These are phyloP conservation scores for Chelonus formosanus DNA, from an alignment of 2,888 invertebrate genomes.

Conservation along the genomic window DNA sequence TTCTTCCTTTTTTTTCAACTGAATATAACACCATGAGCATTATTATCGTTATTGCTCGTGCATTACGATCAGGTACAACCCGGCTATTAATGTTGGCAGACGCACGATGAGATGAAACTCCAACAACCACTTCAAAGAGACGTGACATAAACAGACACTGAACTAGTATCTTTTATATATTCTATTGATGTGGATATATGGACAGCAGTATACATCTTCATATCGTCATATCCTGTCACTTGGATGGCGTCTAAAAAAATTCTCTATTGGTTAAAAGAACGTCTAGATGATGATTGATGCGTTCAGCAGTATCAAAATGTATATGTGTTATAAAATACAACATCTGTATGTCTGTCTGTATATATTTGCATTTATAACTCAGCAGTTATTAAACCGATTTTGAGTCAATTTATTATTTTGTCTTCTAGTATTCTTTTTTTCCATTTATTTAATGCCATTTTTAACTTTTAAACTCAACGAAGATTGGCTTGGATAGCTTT, in stretches of 20 bases:
- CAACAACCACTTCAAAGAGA: constrained; percentile 49
- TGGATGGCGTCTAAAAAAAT: background rate
- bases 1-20: constrained; percentile 25
- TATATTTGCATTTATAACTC: too few relatives aligned
- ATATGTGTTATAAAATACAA: too few relatives aligned
- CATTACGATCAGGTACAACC: constrained; percentile 40
- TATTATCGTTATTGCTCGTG: constrained; percentile 50
- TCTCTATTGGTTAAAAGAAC: too few relatives aligned
- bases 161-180: background rate
- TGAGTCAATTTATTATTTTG: too few relatives aligned
- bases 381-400: too few relatives aligned
- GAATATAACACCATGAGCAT: constrained; percentile 31
- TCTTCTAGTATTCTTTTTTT: too few relatives aligned
- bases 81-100: constrained; percentile 38
- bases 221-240: constrained; percentile 2
- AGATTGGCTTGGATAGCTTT: too few relatives aligned
- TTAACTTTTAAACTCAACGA: too few relatives aligned
- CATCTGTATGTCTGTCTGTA: too few relatives aligned
- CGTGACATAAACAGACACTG: constrained; percentile 22
- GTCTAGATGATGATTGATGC: too few relatives aligned
- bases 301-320: too few relatives aligned
- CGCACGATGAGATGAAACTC: constrained; percentile 9
- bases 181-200: constrained; percentile 11
- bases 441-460: too few relatives aligned
- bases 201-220: constrained; percentile 8